Conservation (phyloP, 2,888 invertebrate species). For the Chironomus tentans region DNA sequence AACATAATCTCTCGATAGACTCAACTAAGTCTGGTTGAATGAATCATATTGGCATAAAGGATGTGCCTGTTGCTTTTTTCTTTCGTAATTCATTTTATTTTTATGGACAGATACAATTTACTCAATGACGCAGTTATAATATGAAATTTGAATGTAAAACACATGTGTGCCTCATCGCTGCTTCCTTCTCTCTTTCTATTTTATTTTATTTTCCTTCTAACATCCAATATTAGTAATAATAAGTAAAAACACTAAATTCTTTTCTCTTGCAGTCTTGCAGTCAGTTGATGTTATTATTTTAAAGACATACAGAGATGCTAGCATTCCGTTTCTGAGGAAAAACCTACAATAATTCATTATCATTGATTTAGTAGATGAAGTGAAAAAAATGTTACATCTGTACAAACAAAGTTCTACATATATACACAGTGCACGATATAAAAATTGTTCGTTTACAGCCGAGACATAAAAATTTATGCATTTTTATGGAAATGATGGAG, state of each 20-base stretch:
- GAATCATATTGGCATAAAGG: background rate
- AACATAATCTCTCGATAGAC: too few relatives aligned
- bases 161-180: background rate
- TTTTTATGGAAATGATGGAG: too few relatives aligned
- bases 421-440: background rate
- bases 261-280: too few relatives aligned
- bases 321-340: background rate
- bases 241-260: too few relatives aligned
- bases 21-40: too few relatives aligned
- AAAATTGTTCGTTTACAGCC: background rate
- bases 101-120: conserved; percentile 10
- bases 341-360: conserved; percentile 17
- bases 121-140: conserved; percentile 1
- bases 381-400: conserved; percentile 23
- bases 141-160: conserved; percentile 1
- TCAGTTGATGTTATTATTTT: background rate
- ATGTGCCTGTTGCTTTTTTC: background rate
- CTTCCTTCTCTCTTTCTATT: background rate
- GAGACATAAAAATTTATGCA: too few relatives aligned
- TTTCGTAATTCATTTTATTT: background rate
- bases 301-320: background rate
- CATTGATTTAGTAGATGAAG: conserved; percentile 24
- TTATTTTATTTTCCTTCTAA: background rate
- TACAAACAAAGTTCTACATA: conserved; percentile 11
- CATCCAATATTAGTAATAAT: too few relatives aligned